Evolutionary conservation across 1,140 invertebrate species (phyloP).

Genomic region (Berghia stephanieae): DNA sequence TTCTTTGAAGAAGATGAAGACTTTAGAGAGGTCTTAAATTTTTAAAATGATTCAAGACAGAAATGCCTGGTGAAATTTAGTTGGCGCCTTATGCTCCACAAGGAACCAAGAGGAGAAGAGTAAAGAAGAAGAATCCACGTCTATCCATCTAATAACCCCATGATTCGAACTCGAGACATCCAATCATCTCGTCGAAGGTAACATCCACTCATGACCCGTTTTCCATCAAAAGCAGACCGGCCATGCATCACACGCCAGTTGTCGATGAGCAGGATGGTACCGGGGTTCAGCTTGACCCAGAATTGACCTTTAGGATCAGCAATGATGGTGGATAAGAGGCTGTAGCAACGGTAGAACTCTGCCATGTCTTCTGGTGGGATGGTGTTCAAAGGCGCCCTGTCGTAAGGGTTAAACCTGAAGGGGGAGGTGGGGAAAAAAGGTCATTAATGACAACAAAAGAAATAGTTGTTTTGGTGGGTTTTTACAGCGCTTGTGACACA

Average conservation of each 20-base stretch:
- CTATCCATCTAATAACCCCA: constrained; percentile 40
- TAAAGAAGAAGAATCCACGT: no score
- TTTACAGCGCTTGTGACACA: no score
- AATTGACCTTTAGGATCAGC: constrained; percentile 69
- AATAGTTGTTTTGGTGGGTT: no score
- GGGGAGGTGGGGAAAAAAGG: constrained; percentile 9
- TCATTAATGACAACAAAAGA: no score
- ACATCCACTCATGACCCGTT: constrained; percentile 46
- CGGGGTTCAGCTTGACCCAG: constrained; percentile 73
- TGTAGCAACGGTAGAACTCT: constrained; percentile 74
- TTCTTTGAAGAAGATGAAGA: no score
- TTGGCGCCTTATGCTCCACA: no score
- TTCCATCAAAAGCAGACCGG: constrained; percentile 72
- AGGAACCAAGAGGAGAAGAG: no score
- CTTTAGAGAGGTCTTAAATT: no score
- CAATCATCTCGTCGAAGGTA: constrained; percentile 52
- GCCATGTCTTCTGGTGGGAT: constrained; percentile 67
- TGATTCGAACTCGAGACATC: constrained; percentile 37
- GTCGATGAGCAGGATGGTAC: constrained; percentile 77
- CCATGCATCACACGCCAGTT: constrained; percentile 82
- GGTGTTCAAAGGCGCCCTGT: constrained; percentile 73
- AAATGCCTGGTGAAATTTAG: no score
- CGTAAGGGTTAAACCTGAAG: constrained; percentile 73
- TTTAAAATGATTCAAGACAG: no score
- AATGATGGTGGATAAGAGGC: constrained; percentile 71